A percentile compares a stretch with the other conserved stretches of the same genome.
Conservation (phyloP, 2,797 vertebrate species). For the Cuculus canorus region DNA sequence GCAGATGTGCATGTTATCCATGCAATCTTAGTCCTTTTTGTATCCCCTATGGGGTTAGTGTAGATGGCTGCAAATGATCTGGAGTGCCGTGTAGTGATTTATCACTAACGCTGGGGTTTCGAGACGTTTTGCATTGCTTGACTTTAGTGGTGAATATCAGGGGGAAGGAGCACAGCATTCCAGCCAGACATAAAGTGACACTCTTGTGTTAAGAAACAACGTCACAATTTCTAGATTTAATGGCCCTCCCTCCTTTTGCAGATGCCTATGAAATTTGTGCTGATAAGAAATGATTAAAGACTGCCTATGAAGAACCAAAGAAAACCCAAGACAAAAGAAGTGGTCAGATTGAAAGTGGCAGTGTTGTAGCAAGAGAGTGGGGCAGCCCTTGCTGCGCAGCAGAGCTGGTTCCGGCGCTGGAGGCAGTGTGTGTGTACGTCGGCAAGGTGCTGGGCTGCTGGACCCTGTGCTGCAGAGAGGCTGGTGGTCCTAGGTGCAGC, state of each 20-base stretch:
- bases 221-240: neutral
- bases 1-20: neutral
- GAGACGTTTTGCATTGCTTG: neutral
- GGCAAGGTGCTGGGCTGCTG: no score
- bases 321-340: no score
- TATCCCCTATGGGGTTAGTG: neutral
- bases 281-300: neutral
- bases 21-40: neutral
- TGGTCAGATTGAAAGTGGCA: neutral
- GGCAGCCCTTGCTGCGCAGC: neutral
- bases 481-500: neutral
- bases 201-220: neutral
- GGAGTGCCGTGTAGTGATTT: neutral
- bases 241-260: neutral
- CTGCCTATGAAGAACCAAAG: neutral
- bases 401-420: neutral
- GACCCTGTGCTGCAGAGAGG: no score
- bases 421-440: neutral
- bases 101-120: neutral
- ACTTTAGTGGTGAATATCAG: neutral
- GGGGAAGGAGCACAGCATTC: neutral
- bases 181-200: slow-evolving; percentile 15
- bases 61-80: neutral
- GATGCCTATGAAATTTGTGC: neutral
- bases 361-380: neutral